A percentile compares a stretch with the other conserved stretches of the same genome.
phyloP scores from a whole-genome alignment of 2,888 invertebrate genomes.

The Catonia carolina region DNA sequence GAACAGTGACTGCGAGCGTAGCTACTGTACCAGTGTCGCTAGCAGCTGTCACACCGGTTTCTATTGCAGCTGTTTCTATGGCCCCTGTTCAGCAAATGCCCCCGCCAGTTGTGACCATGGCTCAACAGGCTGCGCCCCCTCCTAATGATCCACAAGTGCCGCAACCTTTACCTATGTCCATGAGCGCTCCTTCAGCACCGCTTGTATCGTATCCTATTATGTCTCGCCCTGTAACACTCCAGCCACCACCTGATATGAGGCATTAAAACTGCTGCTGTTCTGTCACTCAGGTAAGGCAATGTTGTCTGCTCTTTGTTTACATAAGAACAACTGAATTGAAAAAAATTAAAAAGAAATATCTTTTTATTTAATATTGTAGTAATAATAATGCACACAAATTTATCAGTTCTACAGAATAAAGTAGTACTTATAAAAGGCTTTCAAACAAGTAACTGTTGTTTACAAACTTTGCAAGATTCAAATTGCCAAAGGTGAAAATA shows the following conservation, averaged over 20 bases:
- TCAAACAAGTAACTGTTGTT: too few relatives aligned
- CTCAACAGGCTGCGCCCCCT: conserved; percentile 39
- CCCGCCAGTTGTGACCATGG: conserved; percentile 53
- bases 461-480: too few relatives aligned
- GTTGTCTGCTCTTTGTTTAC: too few relatives aligned
- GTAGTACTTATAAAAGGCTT: too few relatives aligned
- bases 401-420: too few relatives aligned
- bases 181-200: conserved; percentile 49
- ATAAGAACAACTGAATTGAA: too few relatives aligned
- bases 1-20: conserved; percentile 53
- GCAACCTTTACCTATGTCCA: conserved; percentile 52
- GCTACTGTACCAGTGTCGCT: conserved; percentile 56
- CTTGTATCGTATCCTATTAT: conserved; percentile 61
- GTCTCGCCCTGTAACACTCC: conserved; percentile 49
- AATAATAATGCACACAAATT: too few relatives aligned
- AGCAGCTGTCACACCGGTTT: conserved; percentile 53
- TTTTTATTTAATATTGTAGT: too few relatives aligned
- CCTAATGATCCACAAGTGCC: conserved; percentile 44
- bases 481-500: too few relatives aligned
- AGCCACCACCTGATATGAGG: conserved; percentile 4
- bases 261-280: background rate
- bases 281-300: too few relatives aligned
- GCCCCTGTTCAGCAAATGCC: conserved; percentile 45
- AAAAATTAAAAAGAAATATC: too few relatives aligned
- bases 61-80: conserved; percentile 51